Evolutionary conservation across 1,140 invertebrate species (phyloP).

Genomic region (Ectropis grisescens): DNA sequence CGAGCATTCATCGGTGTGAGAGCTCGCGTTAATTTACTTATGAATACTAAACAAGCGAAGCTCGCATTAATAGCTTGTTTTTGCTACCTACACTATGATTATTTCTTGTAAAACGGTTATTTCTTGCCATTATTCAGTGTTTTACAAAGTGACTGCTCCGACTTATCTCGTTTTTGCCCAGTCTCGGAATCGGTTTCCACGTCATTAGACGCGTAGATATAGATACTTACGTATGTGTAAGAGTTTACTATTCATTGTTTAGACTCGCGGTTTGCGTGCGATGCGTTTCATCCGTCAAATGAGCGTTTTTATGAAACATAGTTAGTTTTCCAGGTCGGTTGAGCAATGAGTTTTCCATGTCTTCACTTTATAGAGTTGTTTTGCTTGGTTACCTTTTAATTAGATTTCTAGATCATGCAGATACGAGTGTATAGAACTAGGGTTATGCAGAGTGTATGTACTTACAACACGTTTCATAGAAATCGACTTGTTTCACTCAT

Average conservation of each 20-base stretch:
- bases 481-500: no score
- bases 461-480: no score
- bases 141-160: slow-evolving; percentile 44
- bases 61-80: slow-evolving; percentile 48
- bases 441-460: no score
- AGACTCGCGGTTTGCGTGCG: neutral
- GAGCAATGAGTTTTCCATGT: no score
- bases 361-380: no score
- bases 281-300: no score
- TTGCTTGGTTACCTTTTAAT: no score
- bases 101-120: slow-evolving; percentile 49
- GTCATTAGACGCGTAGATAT: slow-evolving; percentile 26
- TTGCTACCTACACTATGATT: slow-evolving; percentile 46
- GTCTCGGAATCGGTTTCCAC: slow-evolving; percentile 34
- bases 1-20: slow-evolving; percentile 12
- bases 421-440: no score
- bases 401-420: no score
- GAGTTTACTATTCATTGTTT: slow-evolving; percentile 13
- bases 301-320: no score
- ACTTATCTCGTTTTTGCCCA: slow-evolving; percentile 30
- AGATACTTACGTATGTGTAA: slow-evolving; percentile 2
- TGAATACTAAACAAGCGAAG: slow-evolving; percentile 55
- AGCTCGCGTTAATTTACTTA: slow-evolving; percentile 43
- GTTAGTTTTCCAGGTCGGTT: no score
- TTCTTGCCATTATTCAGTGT: slow-evolving; percentile 50